A percentile compares a stretch with the other conserved stretches of the same genome.
Conservation (phyloP, 2,797 vertebrate species). For the Spheniscus humboldti region DNA sequence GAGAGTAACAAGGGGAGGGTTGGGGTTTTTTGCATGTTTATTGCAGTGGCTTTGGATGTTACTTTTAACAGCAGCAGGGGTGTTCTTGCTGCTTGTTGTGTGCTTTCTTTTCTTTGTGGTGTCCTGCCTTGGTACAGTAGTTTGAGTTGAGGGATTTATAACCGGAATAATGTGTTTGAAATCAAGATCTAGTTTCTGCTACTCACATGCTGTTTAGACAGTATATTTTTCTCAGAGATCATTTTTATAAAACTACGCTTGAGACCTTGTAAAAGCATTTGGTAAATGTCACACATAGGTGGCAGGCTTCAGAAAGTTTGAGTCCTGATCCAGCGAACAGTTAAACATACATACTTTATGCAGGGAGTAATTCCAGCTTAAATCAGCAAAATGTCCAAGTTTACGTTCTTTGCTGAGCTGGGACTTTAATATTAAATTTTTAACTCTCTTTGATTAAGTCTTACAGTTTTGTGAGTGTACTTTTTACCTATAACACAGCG, state of each 20-base stretch:
- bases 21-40: neutral
- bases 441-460: neutral
- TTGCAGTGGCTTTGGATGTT: neutral
- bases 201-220: neutral
- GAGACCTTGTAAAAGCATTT: neutral
- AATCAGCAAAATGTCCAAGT: conserved; percentile 20
- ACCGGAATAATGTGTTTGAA: neutral
- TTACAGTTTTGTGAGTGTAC: neutral
- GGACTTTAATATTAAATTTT: neutral
- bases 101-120: neutral
- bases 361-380: neutral
- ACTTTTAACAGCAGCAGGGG: neutral
- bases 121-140: neutral
- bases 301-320: conserved; percentile 41
- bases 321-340: neutral
- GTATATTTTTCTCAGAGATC: neutral
- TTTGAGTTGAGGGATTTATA: neutral
- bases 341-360: neutral
- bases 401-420: conserved; percentile 10
- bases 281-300: neutral
- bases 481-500: neutral
- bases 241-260: neutral
- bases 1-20: neutral
- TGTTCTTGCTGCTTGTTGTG: neutral
- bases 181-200: neutral